Base-by-base conservation (phyloP, 2,113 vertebrate genomes). In the Paradisaea rubra region DNA sequence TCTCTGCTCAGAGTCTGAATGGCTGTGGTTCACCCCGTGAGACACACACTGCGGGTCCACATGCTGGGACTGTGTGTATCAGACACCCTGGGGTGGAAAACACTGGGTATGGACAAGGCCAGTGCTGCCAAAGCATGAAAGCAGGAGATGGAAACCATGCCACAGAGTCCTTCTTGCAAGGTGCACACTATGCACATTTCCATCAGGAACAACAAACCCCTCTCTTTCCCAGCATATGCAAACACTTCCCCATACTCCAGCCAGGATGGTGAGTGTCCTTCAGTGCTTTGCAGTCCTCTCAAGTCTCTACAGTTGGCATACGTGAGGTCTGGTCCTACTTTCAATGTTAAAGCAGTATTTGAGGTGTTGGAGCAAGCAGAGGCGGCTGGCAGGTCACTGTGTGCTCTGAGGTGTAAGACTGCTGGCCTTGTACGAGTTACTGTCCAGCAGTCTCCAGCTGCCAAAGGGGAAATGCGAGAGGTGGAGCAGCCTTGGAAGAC, bases 31-130 rank as follows among this genome's bases (percentile, higher is more conserved):
- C 3, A 2, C 17, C 39, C 64, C 0, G 0, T 30, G 35, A 27
- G 25, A 35, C 35, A 50, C 53, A 35, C 21, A 11, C 13, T 1
- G 0, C 10, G 0, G 0, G 33, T 35, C 41, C 7, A 1, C 33
- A 9, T 3, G 30, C 33, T 74, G 65, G 17, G 23, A 65, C 6
- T 37, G 2, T 19, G 10, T n/a, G 19, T n/a, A 28, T 37, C 20
- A 66, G 30, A 35, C 9, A 5, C 1, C 5, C 1, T 1, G 0
- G 3, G 8, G 10, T 53, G 20, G 42, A 50, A 76, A 86, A 59
- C 5, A 22, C 5, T 1, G 3, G 15, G 9, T 41, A n/a, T 1
- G 5, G 63, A 50, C 52, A 47, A 60, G 23, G 23, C 13, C 35
- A 64, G 53, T 54, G 39, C 25, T 89, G 59, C 33, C 68, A 72